Conservation (phyloP, 2,888 invertebrate genomes). For the Notocelia uddmanniana region DNA sequence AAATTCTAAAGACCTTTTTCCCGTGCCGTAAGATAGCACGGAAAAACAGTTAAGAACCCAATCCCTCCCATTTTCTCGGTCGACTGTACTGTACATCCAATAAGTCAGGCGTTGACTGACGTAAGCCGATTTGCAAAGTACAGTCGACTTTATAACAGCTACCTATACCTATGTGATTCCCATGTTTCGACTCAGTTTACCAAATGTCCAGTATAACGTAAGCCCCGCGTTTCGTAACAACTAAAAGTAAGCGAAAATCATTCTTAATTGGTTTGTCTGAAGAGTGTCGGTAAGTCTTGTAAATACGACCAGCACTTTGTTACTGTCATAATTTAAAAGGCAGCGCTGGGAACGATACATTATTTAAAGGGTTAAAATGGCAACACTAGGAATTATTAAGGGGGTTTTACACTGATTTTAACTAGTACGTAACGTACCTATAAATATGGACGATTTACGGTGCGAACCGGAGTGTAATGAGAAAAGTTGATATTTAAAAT, state of each 20-base stretch:
- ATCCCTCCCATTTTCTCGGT: background rate
- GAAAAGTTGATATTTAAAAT: background rate
- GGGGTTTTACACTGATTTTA: conserved; percentile 23
- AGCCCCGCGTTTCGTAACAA: background rate
- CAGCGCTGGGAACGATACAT: conserved; percentile 21
- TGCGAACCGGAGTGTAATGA: background rate
- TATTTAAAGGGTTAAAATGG: conserved; percentile 37
- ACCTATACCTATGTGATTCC: no score
- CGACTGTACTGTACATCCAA: conserved; percentile 30
- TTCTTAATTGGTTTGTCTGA: background rate
- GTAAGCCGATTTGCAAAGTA: conserved; percentile 31
- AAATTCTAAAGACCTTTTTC: background rate
- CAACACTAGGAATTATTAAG: conserved; percentile 23
- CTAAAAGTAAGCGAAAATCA: background rate
- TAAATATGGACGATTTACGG: conserved; percentile 31
- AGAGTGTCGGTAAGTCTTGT: background rate
- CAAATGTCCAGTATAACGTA: background rate
- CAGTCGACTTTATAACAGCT: background rate
- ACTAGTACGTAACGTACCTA: no score
- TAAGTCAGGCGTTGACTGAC: conserved; percentile 15
- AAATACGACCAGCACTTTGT: background rate
- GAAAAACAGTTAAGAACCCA: conserved; percentile 5
- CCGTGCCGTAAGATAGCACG: background rate
- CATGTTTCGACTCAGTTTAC: background rate
- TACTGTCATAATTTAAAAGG: conserved; percentile 32